Percentiles rank a stretch among this genome's conserved stretches.
These are phyloP conservation scores for Leiothrix lutea DNA, from an alignment of 2,113 vertebrate species.

Conservation along the genomic window DNA sequence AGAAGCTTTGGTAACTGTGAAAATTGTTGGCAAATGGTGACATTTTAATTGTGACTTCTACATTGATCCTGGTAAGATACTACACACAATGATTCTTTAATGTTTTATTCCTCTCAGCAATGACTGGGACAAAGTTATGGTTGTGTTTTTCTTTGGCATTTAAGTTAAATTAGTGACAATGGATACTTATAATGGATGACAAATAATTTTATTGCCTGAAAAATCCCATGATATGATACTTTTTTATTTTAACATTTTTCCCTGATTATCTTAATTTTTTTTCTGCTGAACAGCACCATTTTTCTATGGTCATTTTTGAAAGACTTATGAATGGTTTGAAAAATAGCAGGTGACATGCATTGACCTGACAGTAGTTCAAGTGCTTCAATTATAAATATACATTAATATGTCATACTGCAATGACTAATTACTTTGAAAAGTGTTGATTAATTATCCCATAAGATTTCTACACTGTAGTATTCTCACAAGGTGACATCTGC, in stretches of 20 bases:
- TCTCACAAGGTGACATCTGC: conserved; percentile 30
- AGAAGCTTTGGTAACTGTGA: neutral
- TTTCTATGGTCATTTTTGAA: neutral
- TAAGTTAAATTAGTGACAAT: neutral
- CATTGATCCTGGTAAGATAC: neutral
- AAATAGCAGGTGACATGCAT: neutral
- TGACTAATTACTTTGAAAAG: conserved; percentile 32
- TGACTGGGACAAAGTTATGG: neutral
- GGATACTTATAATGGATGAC: neutral
- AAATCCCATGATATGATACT: neutral
- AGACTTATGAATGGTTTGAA: neutral
- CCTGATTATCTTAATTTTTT: neutral
- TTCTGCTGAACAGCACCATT: neutral
- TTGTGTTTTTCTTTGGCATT: neutral
- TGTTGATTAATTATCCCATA: conserved; percentile 26
- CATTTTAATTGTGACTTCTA: neutral
- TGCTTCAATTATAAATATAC: conserved; percentile 46
- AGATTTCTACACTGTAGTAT: neutral
- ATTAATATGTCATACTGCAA: conserved; percentile 24
- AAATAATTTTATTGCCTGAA: neutral
- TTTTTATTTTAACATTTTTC: neutral
- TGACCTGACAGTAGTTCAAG: conserved; percentile 38
- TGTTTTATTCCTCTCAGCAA: neutral
- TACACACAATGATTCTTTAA: neutral
- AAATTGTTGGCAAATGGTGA: neutral